Evolutionary conservation across 2,113 vertebrate genomes (phyloP), one percentile per base, ranked within the genome.

Genomic region (Pandion haliaetus): DNA sequence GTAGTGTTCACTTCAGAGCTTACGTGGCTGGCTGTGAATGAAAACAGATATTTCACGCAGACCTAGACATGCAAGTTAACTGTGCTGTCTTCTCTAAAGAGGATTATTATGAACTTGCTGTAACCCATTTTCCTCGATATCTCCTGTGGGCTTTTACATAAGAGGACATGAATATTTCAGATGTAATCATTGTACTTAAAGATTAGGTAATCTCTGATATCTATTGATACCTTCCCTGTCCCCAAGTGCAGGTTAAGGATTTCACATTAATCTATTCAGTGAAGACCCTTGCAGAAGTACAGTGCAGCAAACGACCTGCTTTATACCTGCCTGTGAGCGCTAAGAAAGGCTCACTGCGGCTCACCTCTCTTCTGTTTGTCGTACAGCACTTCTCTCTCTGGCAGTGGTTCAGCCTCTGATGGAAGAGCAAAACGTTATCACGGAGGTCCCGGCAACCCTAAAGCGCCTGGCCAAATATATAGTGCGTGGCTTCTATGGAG

Each of bases 401-500:
- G 10, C 26, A 3, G 83, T 0, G 4, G 4, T 23, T 59, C 44
- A 50, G 61, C 76, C 93, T 66, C 74, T 12, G 21, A 97, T 98
- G 98, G 97, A 93, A 55, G 74, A 94, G n/a, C 92, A 85, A 34
- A 79, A 32, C 0, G 0, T 47, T 28, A 38, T 54, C 72, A 83
- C 82, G 0, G 95, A 97, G 88, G 94, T 97, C 8, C 98, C 97
- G 0, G 95, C 92, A 31, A 86, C 95, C 19, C 66, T 98, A 2
- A 97, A 98, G 54, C 91, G 78, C 34, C 84, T 98, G 85, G 97
- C 98, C 62, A 98, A 98, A 9, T 95, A 93, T 3, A 15, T 91
- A 14, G 97, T 80, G 26, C 93, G 49, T 11, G 97, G 97, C 16
- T 98, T 98, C 93, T 98, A 97, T 1, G 96, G 95, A 0, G 52